Conservation (phyloP, 2,113 vertebrate genomes). For the Todiramphus chloris region DNA sequence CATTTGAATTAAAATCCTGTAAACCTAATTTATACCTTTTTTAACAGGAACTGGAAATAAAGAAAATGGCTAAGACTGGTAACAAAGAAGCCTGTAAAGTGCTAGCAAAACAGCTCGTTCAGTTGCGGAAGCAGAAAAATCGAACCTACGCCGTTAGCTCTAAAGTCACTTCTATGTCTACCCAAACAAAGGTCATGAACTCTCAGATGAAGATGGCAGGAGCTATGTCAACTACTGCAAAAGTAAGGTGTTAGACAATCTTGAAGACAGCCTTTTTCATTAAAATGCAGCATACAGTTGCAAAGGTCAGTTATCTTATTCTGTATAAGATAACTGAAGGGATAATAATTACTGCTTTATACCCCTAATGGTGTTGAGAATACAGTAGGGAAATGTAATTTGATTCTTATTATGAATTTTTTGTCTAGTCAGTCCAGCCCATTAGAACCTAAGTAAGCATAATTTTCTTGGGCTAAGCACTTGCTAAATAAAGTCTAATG, state of each 20-base stretch:
- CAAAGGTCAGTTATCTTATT: background rate
- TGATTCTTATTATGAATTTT: background rate
- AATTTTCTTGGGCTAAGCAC: background rate
- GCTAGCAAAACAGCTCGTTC: conserved; percentile 94
- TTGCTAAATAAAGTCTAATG: background rate
- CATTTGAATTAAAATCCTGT: background rate
- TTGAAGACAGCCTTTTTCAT: background rate
- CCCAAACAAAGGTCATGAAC: conserved; percentile 96
- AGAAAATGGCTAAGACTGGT: conserved; percentile 97
- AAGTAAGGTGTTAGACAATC: conserved; percentile 75
- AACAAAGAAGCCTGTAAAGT: conserved; percentile 96
- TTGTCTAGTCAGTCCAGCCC: background rate
- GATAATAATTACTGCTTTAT: background rate
- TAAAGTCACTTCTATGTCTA: conserved; percentile 96
- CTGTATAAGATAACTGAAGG: background rate
- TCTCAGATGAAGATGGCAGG: conserved; percentile 99
- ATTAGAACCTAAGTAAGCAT: background rate
- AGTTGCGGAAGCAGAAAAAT: conserved; percentile 93
- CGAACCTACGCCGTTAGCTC: conserved; percentile 96
- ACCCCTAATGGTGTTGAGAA: background rate
- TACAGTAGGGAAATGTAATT: background rate
- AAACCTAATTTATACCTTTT: background rate
- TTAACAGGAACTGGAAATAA: conserved; percentile 93
- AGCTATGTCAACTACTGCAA: conserved; percentile 95
- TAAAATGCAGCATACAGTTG: background rate